Evolutionary conservation across 1,140 invertebrate species (phyloP).

Genomic region (Diuraphis noxia): DNA sequence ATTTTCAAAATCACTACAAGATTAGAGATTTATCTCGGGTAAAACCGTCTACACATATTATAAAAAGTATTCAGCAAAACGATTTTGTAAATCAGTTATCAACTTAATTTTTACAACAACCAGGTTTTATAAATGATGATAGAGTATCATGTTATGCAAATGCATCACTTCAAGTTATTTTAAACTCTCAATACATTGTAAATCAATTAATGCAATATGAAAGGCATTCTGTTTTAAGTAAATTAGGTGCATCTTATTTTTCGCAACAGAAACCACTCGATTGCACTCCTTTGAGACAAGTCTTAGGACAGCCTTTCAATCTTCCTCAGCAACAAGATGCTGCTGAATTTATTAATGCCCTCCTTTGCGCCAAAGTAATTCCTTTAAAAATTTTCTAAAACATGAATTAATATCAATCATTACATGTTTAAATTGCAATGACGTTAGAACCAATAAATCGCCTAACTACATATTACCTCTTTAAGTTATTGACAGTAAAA

Average conservation of each 20-base stretch:
- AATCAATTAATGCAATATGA: not conserved
- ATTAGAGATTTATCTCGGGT: too few species aligned
- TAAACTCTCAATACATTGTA: too few species aligned
- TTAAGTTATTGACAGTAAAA: not conserved
- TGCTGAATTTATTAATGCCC: constrained; percentile 21
- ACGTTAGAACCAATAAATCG: not conserved
- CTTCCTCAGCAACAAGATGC: not conserved
- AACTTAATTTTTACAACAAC: not conserved
- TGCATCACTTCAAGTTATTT: too few species aligned
- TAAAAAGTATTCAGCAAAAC: too few species aligned
- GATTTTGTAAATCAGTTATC: too few species aligned
- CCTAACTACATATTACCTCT: not conserved
- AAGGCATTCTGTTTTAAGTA: not conserved
- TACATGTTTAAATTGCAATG: constrained; percentile 14
- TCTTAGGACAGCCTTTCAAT: constrained; percentile 21
- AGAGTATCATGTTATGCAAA: not conserved
- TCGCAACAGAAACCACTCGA: not conserved
- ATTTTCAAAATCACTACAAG: too few species aligned
- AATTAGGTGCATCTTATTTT: not conserved
- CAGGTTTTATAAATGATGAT: not conserved
- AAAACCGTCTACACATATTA: too few species aligned
- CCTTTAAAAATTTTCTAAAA: constrained; percentile 7
- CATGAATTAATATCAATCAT: not conserved
- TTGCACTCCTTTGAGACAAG: not conserved
- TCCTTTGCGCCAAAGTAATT: not conserved